These are phyloP conservation scores for Lithobates pipiens DNA, from an alignment of 2,797 vertebrate species.

Conservation along the genomic window DNA sequence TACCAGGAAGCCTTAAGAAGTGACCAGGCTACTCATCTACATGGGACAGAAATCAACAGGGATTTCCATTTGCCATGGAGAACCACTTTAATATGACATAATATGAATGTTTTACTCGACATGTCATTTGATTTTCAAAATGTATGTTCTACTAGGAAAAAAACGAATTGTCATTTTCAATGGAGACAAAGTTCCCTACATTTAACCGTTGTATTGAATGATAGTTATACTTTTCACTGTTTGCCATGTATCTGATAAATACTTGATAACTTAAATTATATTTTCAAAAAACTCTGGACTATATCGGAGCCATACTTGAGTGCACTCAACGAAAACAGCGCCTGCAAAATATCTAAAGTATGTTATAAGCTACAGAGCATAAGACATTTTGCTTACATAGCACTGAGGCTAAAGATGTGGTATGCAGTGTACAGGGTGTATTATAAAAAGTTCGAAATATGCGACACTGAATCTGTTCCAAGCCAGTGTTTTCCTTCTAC, in stretches of 20 bases:
- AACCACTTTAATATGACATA: too few relatives aligned
- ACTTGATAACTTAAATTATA: not conserved
- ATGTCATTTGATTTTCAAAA: too few relatives aligned
- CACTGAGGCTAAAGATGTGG: not conserved
- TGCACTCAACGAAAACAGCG: not conserved
- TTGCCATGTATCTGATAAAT: not conserved
- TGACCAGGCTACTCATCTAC: too few relatives aligned
- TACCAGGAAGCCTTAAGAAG: too few relatives aligned
- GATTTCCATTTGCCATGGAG: too few relatives aligned
- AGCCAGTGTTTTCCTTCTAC: not conserved
- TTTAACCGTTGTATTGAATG: not conserved
- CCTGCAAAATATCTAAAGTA: conserved; percentile 4
- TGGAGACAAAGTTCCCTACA: not conserved
- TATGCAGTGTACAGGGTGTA: not conserved
- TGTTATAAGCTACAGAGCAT: conserved; percentile 1
- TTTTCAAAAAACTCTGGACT: not conserved
- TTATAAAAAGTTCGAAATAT: not conserved
- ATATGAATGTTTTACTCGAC: too few relatives aligned
- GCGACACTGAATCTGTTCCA: not conserved
- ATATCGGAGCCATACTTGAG: not conserved
- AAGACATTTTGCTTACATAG: not conserved
- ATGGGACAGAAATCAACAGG: too few relatives aligned
- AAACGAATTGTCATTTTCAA: too few relatives aligned
- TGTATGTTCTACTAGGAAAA: not conserved
- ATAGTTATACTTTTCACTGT: not conserved